Conservation (phyloP, 2,113 vertebrate species). For the Trogon surrucura region DNA sequence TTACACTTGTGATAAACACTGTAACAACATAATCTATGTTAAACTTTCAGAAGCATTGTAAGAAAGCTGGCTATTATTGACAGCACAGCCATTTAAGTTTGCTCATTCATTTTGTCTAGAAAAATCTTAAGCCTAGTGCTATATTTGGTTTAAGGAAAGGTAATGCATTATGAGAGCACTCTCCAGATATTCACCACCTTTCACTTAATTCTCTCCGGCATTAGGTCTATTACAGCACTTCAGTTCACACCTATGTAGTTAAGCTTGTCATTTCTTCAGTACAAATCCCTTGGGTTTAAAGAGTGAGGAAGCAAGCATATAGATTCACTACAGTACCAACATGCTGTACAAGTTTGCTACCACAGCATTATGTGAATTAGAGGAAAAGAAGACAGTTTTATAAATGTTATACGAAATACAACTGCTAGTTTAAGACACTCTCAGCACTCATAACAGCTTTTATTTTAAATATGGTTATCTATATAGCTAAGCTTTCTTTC, state of each 20-base stretch:
- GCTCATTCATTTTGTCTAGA: slow-evolving; percentile 2
- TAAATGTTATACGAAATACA: background rate
- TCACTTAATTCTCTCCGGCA: background rate
- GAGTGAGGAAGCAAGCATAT: background rate
- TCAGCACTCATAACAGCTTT: background rate
- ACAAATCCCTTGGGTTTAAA: background rate
- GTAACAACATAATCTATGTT: slow-evolving; percentile 30
- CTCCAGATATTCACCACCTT: background rate
- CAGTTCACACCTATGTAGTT: background rate
- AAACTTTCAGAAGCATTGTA: slow-evolving; percentile 41
- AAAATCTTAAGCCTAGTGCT: background rate
- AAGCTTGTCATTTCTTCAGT: background rate
- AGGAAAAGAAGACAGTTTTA: background rate
- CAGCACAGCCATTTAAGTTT: slow-evolving; percentile 22
- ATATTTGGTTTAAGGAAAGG: background rate
- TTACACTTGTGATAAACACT: slow-evolving; percentile 26
- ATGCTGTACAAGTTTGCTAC: background rate
- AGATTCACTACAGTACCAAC: background rate
- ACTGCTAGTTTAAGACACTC: background rate
- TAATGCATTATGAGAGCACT: background rate
- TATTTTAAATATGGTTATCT: background rate
- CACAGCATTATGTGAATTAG: background rate
- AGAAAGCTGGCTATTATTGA: slow-evolving; percentile 30
- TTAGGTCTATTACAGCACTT: background rate
- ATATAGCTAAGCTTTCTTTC: background rate